Evolutionary conservation across 2,888 invertebrate genomes (phyloP).

Genomic region (Oligia latruncula): DNA sequence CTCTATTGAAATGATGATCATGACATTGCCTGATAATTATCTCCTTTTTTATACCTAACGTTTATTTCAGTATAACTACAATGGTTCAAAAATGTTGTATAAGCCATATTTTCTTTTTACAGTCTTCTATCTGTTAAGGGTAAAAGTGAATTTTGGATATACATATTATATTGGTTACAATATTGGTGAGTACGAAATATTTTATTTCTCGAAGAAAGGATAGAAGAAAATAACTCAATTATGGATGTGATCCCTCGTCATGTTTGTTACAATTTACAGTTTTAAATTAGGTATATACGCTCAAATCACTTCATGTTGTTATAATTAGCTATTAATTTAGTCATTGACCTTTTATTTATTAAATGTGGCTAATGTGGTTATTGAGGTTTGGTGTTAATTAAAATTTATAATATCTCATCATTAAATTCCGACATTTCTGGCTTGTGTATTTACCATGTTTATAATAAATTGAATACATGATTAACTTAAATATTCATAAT

Average conservation of each 20-base stretch:
- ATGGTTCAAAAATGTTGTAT: not conserved
- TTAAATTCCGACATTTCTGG: not conserved
- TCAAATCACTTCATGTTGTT: not conserved
- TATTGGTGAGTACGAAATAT: not conserved
- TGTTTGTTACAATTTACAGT: not conserved
- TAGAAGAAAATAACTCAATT: not conserved
- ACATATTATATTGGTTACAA: not conserved
- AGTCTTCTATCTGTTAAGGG: not conserved
- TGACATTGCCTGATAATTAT: not conserved
- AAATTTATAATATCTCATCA: constrained; percentile 4
- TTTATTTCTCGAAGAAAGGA: not conserved
- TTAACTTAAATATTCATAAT: not conserved
- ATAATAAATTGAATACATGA: not conserved
- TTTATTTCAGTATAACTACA: not conserved
- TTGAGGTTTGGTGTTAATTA: constrained; percentile 29
- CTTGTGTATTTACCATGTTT: not conserved
- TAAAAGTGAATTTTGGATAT: not conserved
- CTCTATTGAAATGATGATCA: not conserved
- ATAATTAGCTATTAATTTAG: constrained; percentile 3
- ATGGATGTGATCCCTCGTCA: not conserved
- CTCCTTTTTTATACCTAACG: not conserved
- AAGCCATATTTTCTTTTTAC: not conserved
- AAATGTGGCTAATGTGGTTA: constrained; percentile 14
- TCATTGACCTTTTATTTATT: constrained; percentile 2
- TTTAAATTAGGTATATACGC: not conserved